phyloP scores from a whole-genome alignment of 2,113 vertebrate species.

The Pampusana beccarii region DNA sequence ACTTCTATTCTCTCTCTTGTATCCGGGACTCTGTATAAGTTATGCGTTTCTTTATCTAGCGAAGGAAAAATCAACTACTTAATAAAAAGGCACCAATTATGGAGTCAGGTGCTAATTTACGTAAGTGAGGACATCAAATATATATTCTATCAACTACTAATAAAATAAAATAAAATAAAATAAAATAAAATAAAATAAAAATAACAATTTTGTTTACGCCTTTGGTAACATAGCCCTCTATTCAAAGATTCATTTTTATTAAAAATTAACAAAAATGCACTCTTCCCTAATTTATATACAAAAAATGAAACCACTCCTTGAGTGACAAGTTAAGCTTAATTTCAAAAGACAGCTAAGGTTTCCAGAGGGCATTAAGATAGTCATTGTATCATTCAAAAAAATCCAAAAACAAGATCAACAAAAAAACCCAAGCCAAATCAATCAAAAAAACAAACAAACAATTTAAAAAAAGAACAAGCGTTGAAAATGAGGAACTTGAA shows the following conservation, averaged over 20 bases:
- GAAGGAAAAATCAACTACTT: background rate
- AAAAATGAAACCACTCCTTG: background rate
- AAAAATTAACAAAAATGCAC: background rate
- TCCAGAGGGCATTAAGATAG: background rate
- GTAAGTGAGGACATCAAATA: background rate
- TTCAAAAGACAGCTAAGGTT: background rate
- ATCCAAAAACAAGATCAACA: too few species aligned
- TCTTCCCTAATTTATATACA: background rate
- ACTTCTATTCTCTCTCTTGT: background rate
- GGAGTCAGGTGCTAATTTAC: background rate
- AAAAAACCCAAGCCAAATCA: too few species aligned
- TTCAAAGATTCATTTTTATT: background rate
- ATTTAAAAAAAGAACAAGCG: background rate
- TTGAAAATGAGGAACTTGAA: background rate
- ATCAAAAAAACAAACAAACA: background rate
- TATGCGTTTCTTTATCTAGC: background rate
- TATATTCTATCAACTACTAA: background rate
- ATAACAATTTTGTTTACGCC: background rate
- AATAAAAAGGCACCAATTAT: background rate
- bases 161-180: conserved; percentile 1
- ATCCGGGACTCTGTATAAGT: background rate
- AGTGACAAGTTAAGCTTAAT: background rate
- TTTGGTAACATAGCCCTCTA: background rate
- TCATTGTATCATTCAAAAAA: background rate
- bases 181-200: background rate